Conservation (phyloP, 2,113 vertebrate genomes). For the Gavialis gangeticus region DNA sequence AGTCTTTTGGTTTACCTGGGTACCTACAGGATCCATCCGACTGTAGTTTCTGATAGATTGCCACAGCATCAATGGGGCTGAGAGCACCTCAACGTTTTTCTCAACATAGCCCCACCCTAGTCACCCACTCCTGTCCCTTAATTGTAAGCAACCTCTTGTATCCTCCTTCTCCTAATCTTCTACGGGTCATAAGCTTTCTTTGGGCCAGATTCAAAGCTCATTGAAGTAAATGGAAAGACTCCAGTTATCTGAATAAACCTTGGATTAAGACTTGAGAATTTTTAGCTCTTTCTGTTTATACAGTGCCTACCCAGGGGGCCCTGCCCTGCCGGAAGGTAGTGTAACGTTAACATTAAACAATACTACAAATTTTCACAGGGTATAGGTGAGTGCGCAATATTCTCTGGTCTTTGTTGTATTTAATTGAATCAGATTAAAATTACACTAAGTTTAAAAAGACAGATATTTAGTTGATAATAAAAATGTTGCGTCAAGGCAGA, state of each 20-base stretch:
- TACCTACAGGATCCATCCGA: background rate
- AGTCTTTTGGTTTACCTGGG: background rate
- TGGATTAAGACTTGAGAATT: background rate
- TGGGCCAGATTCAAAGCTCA: slow-evolving; percentile 10
- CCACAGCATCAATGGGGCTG: accelerated
- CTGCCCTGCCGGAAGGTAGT: slow-evolving; percentile 21
- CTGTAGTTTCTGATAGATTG: background rate
- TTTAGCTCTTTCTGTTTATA: background rate
- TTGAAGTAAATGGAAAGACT: background rate
- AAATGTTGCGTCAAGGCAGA: background rate
- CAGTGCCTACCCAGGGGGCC: background rate
- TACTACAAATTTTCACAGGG: background rate
- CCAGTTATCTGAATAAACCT: background rate
- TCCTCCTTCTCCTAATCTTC: background rate
- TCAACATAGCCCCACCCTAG: background rate
- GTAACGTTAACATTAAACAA: background rate
- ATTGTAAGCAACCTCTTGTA: background rate
- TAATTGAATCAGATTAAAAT: background rate
- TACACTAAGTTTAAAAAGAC: background rate
- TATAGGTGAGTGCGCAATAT: background rate
- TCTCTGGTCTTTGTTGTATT: slow-evolving; percentile 29
- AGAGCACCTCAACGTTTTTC: background rate
- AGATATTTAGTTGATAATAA: background rate
- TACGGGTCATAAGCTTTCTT: background rate
- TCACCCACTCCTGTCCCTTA: background rate